phyloP scores from a whole-genome alignment of 2,888 invertebrate species.

The Mellilla xanthometata region DNA sequence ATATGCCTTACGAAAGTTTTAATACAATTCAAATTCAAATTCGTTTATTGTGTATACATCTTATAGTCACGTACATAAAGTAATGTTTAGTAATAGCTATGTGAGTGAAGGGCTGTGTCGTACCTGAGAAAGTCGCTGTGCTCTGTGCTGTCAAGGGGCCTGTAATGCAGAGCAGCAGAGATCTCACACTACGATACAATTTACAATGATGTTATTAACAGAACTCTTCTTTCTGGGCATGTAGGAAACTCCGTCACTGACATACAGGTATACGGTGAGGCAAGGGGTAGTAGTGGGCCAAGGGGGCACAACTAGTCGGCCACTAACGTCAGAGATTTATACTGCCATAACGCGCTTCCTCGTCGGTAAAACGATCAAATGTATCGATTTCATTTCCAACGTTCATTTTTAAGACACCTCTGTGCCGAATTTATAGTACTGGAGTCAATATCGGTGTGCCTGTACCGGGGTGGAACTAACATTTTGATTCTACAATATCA shows the following conservation, averaged over 20 bases:
- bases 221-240: too few species aligned
- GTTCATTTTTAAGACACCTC: conserved; percentile 60
- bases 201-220: too few species aligned
- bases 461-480: conserved; percentile 26
- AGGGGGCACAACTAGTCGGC: conserved; percentile 44
- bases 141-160: too few species aligned
- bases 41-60: too few species aligned
- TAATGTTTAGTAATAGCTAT: too few species aligned
- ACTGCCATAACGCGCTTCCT: conserved; percentile 71
- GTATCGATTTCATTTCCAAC: conserved; percentile 72
- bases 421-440: conserved; percentile 22
- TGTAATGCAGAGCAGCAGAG: too few species aligned
- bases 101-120: too few species aligned
- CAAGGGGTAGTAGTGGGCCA: conserved; percentile 33
- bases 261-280: conserved; percentile 9
- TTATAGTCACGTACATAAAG: too few species aligned
- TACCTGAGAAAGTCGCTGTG: too few species aligned
- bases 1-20: too few species aligned
- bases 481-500: conserved; percentile 28
- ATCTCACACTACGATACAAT: too few species aligned
- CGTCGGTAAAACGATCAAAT: conserved; percentile 63
- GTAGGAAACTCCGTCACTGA: conserved; percentile 11
- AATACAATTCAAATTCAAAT: too few species aligned
- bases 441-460: conserved; percentile 4
- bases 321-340: conserved; percentile 73